These are phyloP conservation scores for Labia minor DNA, from an alignment of 2,888 invertebrate genomes.

Conservation along the genomic window DNA sequence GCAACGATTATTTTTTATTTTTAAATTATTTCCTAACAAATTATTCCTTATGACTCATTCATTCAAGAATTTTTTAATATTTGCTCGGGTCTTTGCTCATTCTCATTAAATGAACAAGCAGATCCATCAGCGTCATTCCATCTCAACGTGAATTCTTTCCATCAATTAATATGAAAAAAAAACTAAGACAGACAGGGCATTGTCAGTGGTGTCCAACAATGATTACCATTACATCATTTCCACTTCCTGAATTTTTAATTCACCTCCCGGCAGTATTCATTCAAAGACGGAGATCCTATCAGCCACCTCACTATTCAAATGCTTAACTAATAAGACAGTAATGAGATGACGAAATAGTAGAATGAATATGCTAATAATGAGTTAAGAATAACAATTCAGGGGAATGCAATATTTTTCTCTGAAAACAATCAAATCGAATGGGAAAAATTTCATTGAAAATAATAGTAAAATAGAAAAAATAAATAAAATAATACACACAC, in stretches of 20 bases:
- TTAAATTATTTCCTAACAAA: too few relatives aligned
- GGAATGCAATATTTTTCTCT: too few relatives aligned
- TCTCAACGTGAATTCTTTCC: neutral
- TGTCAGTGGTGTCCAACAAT: neutral
- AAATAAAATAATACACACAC: too few relatives aligned
- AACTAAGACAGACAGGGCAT: neutral
- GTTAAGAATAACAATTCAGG: neutral
- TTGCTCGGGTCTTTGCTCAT: too few relatives aligned
- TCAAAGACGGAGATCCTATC: neutral
- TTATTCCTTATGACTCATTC: too few relatives aligned
- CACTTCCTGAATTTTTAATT: conserved; percentile 4
- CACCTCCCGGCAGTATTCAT: neutral
- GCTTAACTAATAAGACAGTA: conserved; percentile 13
- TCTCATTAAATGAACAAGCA: too few relatives aligned
- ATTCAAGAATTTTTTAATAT: too few relatives aligned
- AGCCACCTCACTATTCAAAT: neutral
- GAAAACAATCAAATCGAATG: neutral
- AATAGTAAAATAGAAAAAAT: too few relatives aligned
- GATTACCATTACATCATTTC: neutral
- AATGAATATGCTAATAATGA: neutral
- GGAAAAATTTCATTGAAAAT: neutral
- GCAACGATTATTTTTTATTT: too few relatives aligned
- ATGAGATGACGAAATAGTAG: neutral
- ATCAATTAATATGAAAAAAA: neutral
- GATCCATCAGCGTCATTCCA: neutral